A percentile compares a stretch with the other conserved stretches of the same genome.
Conservation (phyloP, 2,797 vertebrate species). For the Scyliorhinus canicula region DNA sequence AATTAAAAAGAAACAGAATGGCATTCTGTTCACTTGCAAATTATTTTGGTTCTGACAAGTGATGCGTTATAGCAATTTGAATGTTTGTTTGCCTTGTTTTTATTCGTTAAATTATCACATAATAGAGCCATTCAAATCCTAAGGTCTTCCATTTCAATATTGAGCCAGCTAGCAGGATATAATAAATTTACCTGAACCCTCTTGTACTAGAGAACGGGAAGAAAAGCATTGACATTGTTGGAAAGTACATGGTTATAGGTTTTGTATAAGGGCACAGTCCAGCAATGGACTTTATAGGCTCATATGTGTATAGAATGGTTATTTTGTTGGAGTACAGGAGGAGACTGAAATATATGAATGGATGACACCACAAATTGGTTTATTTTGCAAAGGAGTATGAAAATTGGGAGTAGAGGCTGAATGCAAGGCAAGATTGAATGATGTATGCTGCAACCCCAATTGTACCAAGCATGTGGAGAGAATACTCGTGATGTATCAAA, state of each 20-base stretch:
- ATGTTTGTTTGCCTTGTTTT: neutral
- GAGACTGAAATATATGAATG: neutral
- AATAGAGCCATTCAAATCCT: neutral
- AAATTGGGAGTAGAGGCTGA: neutral
- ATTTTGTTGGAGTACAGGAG: neutral
- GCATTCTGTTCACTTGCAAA: neutral
- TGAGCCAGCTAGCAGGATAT: neutral
- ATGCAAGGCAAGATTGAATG: neutral
- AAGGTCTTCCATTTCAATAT: neutral
- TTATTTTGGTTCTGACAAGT: neutral
- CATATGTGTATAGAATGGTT: neutral
- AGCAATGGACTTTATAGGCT: neutral
- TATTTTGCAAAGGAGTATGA: neutral
- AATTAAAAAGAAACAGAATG: too few species aligned
- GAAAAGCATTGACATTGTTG: too few species aligned
- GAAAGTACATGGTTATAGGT: too few species aligned
- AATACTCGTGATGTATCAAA: neutral
- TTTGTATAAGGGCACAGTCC: too few species aligned
- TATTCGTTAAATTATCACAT: neutral
- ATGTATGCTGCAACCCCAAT: neutral
- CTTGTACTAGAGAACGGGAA: too few species aligned
- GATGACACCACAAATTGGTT: neutral
- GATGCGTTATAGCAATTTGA: neutral
- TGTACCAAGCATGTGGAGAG: neutral
- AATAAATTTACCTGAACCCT: neutral